These are phyloP conservation scores for Sturnira hondurensis DNA, from an alignment of 2,113 vertebrate species.

Conservation along the genomic window DNA sequence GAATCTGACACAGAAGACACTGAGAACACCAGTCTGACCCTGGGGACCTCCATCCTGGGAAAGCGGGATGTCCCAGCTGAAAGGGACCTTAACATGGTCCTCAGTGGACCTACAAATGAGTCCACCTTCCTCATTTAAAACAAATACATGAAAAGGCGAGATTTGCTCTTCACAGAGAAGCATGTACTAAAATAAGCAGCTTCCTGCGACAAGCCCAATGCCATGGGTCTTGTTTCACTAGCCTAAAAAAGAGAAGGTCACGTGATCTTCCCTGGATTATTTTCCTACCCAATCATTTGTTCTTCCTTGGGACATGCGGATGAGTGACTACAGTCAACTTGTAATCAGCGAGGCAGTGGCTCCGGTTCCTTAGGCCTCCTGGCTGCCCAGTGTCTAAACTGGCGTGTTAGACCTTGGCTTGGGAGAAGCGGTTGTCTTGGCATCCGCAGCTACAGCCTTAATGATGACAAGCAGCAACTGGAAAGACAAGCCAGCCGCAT, in stretches of 20 bases:
- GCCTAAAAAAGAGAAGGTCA: slow-evolving; percentile 36
- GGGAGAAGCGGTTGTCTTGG: background rate
- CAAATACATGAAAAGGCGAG: background rate
- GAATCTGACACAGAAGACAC: background rate
- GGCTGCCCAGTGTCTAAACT: background rate
- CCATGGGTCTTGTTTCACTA: slow-evolving; percentile 37
- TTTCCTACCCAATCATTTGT: background rate
- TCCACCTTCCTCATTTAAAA: background rate
- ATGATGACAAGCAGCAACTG: too few species aligned
- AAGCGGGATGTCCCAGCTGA: background rate
- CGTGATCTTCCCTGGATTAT: background rate
- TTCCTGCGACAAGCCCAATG: background rate
- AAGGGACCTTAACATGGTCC: background rate
- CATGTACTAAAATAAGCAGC: slow-evolving; percentile 32
- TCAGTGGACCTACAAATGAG: background rate
- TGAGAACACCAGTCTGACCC: background rate
- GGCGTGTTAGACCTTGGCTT: background rate
- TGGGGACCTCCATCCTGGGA: background rate
- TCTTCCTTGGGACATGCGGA: background rate
- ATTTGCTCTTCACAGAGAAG: background rate
- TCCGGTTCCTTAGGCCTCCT: background rate
- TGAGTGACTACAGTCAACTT: background rate
- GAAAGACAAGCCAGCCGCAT: background rate
- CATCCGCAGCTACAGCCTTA: background rate
- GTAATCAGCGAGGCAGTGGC: background rate